Base-by-base conservation (phyloP, 2,113 vertebrate genomes). In the Spea multiplicata region DNA sequence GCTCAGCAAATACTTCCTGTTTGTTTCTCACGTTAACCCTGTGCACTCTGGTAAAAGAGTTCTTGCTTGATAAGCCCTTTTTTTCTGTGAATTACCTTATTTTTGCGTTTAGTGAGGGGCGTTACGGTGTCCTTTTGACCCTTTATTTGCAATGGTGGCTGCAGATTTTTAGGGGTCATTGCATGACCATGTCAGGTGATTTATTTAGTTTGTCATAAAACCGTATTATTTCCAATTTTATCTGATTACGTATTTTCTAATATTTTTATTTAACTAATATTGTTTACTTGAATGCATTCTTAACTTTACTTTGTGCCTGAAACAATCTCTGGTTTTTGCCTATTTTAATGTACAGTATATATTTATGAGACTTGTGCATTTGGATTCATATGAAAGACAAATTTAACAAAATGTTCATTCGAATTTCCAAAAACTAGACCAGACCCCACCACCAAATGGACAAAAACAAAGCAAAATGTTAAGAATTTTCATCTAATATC, bases 1-100 rank as follows among this genome's bases (percentile, higher is more conserved):
- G 75, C 75, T 77, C 75, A 77, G 75, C 75, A 70, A 16, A 77
- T 70, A 62, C 44, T 71, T 70, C 53, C 66, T 61, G 5, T 52
- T 70, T 49, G 66, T 77, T 76, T 77, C 53, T 77, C 75, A 44
- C 53, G 30, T 62, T 77, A 62, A 77, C 75, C 59, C 66, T 3
- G 48, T 70, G 10, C 44, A 7, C 47, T 44, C 66, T 68, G 55
- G 12, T 0, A 8, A 9, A 5, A 5, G 6, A 10, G 10, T 4
- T 49, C 62, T 47, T 55, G 52, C 30, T 47, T 48, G 17, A 44
- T 2, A 4, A 14, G 8, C 8, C 10, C 44, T 8, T 6, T 52
- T n/a, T 10, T 52, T 45, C 4, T 46, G 61, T n/a, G 57, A 45
- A 52, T 50, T 44, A 14, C 30, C 55, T 75, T 14, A 57, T 68